Evolutionary conservation across 92 coral and sea anemone genomes (phyloP).

Genomic region (Porites evermanni): DNA sequence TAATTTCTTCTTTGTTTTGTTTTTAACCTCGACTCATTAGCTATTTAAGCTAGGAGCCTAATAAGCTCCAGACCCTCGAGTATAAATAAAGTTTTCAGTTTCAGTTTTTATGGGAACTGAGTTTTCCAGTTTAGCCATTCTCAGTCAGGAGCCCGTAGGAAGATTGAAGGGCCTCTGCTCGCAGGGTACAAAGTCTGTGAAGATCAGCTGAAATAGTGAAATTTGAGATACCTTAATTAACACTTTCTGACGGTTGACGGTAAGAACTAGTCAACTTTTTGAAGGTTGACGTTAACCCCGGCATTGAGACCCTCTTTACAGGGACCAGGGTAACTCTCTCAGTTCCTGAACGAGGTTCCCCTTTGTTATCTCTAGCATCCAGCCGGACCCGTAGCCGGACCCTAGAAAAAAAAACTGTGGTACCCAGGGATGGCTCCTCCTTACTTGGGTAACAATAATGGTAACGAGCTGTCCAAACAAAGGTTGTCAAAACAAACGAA

Average conservation of each 20-base stretch:
- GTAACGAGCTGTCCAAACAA: slow-evolving; percentile 2
- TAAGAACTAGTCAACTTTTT: neutral
- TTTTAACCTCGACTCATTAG: no score
- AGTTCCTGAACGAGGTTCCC: neutral
- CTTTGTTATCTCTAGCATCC: neutral
- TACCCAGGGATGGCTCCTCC: slow-evolving; percentile 8
- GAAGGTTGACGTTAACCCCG: neutral
- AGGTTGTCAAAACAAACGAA: neutral
- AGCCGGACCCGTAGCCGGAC: neutral
- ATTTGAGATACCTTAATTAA: slow-evolving; percentile 1
- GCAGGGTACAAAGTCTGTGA: no score
- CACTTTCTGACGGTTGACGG: neutral
- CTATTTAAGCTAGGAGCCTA: no score
- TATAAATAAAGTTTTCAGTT: no score
- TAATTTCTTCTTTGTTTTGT: no score
- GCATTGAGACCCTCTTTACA: neutral
- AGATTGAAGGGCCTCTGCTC: no score
- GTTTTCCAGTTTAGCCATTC: neutral
- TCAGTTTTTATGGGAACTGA: no score
- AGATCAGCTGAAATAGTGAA: no score
- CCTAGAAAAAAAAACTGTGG: neutral
- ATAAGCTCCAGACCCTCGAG: no score
- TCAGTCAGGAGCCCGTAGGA: neutral
- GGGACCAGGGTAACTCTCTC: slow-evolving; percentile 7
- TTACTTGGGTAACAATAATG: neutral